A percentile compares a stretch with the other conserved stretches of the same genome.
These are phyloP conservation scores for Hybognathus amarus DNA, from an alignment of 2,797 vertebrate genomes.

Conservation along the genomic window DNA sequence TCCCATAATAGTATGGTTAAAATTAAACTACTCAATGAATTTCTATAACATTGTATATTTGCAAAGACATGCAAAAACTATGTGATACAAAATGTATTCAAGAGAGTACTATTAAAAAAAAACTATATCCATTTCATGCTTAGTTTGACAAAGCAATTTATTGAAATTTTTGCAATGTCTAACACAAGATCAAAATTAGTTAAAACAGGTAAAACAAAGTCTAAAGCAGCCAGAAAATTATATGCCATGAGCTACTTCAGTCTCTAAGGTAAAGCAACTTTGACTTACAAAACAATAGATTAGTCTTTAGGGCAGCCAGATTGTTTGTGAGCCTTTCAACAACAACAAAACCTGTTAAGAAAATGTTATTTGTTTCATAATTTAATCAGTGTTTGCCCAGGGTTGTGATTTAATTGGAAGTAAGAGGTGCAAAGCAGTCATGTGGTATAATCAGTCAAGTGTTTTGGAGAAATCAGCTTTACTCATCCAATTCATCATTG, in stretches of 20 bases:
- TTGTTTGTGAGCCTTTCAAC: conserved; percentile 62
- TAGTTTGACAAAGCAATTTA: neutral
- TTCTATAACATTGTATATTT: too few relatives aligned
- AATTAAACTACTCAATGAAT: too few relatives aligned
- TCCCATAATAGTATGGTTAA: too few relatives aligned
- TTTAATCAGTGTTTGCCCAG: conserved; percentile 41
- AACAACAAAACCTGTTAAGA: conserved; percentile 43
- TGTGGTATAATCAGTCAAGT: conserved; percentile 61
- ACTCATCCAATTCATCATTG: conserved; percentile 65
- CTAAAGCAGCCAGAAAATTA: conserved; percentile 34
- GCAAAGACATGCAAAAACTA: too few relatives aligned
- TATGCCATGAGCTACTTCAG: neutral
- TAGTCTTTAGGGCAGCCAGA: conserved; percentile 23
- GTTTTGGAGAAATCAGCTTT: conserved; percentile 53
- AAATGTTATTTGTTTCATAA: conserved; percentile 26
- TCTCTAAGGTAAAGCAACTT: conserved; percentile 37
- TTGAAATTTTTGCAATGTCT: neutral
- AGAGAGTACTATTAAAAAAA: too few relatives aligned
- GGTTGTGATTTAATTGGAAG: conserved; percentile 62
- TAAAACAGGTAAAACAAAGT: conserved; percentile 2
- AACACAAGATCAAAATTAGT: neutral
- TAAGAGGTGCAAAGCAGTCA: conserved; percentile 56
- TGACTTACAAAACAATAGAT: conserved; percentile 46
- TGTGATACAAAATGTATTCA: too few relatives aligned
- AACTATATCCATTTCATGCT: neutral